Conservation (phyloP, 2,888 invertebrate genomes). For the Pelosia muscerda region DNA sequence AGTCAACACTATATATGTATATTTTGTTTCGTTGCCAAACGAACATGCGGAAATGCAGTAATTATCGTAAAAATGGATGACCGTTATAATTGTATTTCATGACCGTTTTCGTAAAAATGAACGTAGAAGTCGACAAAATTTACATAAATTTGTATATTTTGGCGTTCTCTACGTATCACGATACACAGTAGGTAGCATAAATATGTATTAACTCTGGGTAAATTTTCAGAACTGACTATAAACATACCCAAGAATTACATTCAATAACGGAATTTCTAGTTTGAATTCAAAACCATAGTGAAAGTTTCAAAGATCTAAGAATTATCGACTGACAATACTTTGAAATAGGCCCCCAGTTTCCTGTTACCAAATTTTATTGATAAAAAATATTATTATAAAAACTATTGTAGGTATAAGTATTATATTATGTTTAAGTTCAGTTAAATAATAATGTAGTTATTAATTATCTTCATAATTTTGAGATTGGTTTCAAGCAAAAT, state of each 20-base stretch:
- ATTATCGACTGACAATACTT: no score
- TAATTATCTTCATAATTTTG: no score
- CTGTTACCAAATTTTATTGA: no score
- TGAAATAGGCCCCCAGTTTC: no score
- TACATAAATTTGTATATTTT: conserved; percentile 2
- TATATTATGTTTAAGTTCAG: no score
- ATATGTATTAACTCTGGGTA: background rate
- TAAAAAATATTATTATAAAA: no score
- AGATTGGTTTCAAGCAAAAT: no score
- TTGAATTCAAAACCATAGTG: background rate
- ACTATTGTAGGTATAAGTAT: no score
- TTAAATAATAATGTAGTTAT: no score
- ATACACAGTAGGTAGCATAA: background rate
- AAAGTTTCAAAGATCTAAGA: no score
- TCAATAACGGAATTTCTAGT: background rate
- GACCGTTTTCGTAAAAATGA: background rate
- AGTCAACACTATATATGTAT: background rate
- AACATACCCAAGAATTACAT: no score
- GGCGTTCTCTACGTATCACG: background rate
- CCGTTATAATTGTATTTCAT: conserved; percentile 15
- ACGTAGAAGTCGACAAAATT: background rate
- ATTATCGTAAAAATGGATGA: conserved; percentile 11
- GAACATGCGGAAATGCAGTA: conserved; percentile 9
- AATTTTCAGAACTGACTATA: background rate
- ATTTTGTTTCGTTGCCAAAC: conserved; percentile 10